A percentile compares a stretch with the other conserved stretches of the same genome.
Evolutionary conservation across 2,113 vertebrate species (phyloP).

Genomic region (Bettongia penicillata): DNA sequence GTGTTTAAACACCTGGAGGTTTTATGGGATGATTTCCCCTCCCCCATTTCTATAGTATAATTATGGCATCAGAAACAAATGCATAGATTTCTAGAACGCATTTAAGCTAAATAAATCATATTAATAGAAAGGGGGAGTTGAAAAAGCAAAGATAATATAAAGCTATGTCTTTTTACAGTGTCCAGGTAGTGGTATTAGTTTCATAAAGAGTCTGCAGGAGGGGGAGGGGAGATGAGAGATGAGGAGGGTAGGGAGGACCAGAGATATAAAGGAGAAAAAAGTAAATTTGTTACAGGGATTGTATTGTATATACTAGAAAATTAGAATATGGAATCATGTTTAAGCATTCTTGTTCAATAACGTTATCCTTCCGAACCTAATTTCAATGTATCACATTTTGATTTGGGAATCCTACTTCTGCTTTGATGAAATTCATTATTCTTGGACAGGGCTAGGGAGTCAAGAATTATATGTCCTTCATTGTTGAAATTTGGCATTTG

Average conservation of each 20-base stretch:
- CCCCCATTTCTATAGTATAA: conserved; percentile 75
- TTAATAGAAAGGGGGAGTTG: conserved; percentile 34
- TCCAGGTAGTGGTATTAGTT: conserved; percentile 17
- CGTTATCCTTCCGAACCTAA: background rate
- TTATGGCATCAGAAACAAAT: conserved; percentile 81
- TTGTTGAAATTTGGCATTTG: conserved; percentile 40
- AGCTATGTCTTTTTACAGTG: conserved; percentile 32
- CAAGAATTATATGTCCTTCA: conserved; percentile 48
- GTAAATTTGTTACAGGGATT: conserved; percentile 32
- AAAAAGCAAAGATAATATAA: conserved; percentile 48
- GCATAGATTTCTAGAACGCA: conserved; percentile 63
- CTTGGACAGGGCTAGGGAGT: background rate
- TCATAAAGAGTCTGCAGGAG: conserved; percentile 41
- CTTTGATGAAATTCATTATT: conserved; percentile 40
- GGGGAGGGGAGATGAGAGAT: conserved; percentile 28
- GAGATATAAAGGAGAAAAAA: conserved; percentile 47
- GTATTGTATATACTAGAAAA: background rate
- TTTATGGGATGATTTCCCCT: conserved; percentile 72
- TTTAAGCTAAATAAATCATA: conserved; percentile 63
- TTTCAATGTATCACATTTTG: background rate
- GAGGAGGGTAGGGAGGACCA: background rate
- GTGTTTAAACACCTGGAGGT: conserved; percentile 84
- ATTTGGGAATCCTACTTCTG: conserved; percentile 17
- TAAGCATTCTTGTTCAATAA: background rate
- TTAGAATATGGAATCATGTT: background rate